These are phyloP conservation scores for Heliconius hermathena DNA, from an alignment of 1,140 invertebrate genomes.

Conservation along the genomic window DNA sequence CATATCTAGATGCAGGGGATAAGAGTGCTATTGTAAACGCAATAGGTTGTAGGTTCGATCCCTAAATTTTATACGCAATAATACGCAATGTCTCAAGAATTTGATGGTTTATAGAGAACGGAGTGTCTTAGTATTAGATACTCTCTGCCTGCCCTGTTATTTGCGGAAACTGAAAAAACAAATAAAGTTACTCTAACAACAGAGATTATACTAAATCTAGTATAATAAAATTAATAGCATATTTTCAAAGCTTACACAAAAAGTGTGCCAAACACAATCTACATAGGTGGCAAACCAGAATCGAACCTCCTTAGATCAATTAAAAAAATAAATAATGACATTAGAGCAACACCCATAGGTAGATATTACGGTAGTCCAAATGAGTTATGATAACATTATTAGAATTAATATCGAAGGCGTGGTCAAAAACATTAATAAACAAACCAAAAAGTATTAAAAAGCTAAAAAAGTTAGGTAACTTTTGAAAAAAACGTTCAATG, in stretches of 20 bases:
- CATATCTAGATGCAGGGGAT: no score
- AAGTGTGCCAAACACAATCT: neutral
- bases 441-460: constrained; percentile 16
- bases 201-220: neutral
- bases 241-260: neutral
- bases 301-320: constrained; percentile 3
- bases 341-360: constrained; percentile 27
- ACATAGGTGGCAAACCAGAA: constrained; percentile 13
- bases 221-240: neutral
- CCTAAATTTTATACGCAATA: no score
- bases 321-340: constrained; percentile 40
- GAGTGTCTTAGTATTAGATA: no score
- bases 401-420: constrained; percentile 29
- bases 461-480: neutral
- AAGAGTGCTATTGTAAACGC: no score
- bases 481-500: neutral
- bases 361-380: constrained; percentile 22
- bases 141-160: no score
- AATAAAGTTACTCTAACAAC: no score
- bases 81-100: no score
- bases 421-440: constrained; percentile 25
- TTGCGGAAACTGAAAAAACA: no score
- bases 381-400: constrained; percentile 33
- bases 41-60: no score
- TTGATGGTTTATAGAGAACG: no score